Evolutionary conservation across 2,797 vertebrate genomes (phyloP).

Genomic region (Gallinago solitaria): DNA sequence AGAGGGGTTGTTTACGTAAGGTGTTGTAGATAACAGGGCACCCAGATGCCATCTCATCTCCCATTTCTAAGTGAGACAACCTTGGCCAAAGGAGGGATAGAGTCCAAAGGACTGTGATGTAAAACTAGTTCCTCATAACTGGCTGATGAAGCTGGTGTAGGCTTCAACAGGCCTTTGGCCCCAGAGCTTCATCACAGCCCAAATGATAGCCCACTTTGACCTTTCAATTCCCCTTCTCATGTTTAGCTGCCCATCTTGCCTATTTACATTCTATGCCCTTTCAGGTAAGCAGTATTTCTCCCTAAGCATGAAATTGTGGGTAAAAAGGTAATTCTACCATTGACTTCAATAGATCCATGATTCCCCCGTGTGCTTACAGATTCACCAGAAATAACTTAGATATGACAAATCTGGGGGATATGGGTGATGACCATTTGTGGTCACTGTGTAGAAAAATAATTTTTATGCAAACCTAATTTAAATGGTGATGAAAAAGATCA

Average conservation of each 20-base stretch:
- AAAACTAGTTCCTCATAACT: background rate
- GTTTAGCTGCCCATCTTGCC: background rate
- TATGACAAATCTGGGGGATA: background rate
- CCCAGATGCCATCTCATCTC: background rate
- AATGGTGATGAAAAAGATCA: background rate
- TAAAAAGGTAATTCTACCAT: background rate
- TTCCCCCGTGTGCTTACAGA: background rate
- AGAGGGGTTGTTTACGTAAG: background rate
- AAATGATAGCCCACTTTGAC: background rate
- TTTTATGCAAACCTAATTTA: background rate
- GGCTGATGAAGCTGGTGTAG: background rate
- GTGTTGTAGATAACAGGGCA: background rate
- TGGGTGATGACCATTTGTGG: background rate
- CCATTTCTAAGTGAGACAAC: background rate
- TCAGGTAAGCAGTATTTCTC: background rate
- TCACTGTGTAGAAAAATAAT: background rate
- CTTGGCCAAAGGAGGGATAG: accelerated
- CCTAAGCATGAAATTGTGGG: background rate
- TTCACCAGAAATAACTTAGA: background rate
- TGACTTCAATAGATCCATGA: background rate
- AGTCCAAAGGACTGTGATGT: background rate
- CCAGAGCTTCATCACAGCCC: background rate
- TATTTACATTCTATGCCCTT: background rate
- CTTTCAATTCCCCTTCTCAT: background rate
- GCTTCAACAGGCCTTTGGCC: background rate